Evolutionary conservation across 2,797 vertebrate species (phyloP), one percentile per base, ranked within the genome.

Genomic region (Melanotaenia pygmaea): DNA sequence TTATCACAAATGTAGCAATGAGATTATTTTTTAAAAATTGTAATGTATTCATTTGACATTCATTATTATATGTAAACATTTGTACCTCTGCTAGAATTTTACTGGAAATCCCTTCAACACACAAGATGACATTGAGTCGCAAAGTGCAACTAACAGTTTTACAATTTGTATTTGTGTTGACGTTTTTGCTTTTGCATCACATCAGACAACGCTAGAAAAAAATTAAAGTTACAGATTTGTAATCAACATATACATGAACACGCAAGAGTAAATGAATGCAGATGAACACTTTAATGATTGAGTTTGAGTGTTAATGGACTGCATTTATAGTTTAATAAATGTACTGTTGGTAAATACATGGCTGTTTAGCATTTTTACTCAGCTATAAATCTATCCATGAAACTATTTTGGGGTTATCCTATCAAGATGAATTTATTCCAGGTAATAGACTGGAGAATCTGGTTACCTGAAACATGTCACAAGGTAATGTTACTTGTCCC

Each of bases 1-100:
- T 72, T 61, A 62, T 62, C 24, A 57, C n/a, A 59, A 26, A 54
- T 67, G 58, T 14, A 65, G 30, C 37, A 22, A 4, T 26, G 20
- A 22, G 22, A 13, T 59, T 24, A 26, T 28, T 35, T 59, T 51
- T 24, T 30, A 51, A 20, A 45, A 22, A 7, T 45, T 67, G 11
- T 45, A 14, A n/a, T n/a, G 22, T 53, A 37, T 47, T 45, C 9
- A 43, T 18, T 8, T n/a, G 8, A 28, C 24, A 53, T 24, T 22
- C 12, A 13, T 4, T 1, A 18, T 2, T 30, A 30, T 30, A 30
- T 5, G 28, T 30, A 30, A 4, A 30, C 28, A 30, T 30, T 30
- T 30, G 28, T 4, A 4, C 16, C 40, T 45, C 16, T 45, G 14
- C 14, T 45, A 5, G 16, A 45, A 45, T 45, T 45, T 18, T 5